Base-by-base conservation (phyloP, 2,113 vertebrate genomes). In the Dolichallabes microphthalmus region DNA sequence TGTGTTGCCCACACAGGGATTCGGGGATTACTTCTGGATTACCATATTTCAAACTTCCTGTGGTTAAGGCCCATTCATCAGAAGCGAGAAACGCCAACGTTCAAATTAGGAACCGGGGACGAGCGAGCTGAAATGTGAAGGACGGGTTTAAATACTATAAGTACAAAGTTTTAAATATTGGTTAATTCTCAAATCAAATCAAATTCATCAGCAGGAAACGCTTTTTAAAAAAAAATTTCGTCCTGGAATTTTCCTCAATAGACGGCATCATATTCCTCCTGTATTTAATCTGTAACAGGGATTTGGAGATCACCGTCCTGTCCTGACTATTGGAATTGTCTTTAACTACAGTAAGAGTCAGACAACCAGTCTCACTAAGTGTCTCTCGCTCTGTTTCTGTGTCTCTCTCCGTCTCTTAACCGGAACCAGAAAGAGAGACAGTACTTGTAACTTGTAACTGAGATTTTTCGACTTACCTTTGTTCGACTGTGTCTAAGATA, bases 11-110 rank as follows among this genome's bases (percentile, higher is more conserved):
- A 87, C 88, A 90, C 75, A 89, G 86, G 90, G 90, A 89, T 86
- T 87, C 53, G 86, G 83, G 90, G 91, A 91, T 93, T 91, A 91
- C 57, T 32, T 84, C 88, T 89, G 88, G 89, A 92, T 93, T 93
- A 92, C 88, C 87, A 86, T 88, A 89, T 92, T 93, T 94, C 90
- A 93, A 93, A 93, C 93, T 90, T 92, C 85, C 82, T 87, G 88
- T 7, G 88, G 85, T 78, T 66, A 76, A 82, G 66, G 82, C 64
- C 86, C 86, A 90, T 90, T 88, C 89, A 89, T 88, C 86, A 89
- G 82, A 85, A 84, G 53, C 27, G 78, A 84, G 82, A 86, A 87
- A 83, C 63, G 69, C 64, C 73, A 82, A 82, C 73, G 77, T 66
- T 88, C 81, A 77, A 55, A 30, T 64, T 60, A 63, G 55, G 20